Base-by-base conservation (phyloP, 2,113 vertebrate genomes). In the Anser brachyrhynchus region DNA sequence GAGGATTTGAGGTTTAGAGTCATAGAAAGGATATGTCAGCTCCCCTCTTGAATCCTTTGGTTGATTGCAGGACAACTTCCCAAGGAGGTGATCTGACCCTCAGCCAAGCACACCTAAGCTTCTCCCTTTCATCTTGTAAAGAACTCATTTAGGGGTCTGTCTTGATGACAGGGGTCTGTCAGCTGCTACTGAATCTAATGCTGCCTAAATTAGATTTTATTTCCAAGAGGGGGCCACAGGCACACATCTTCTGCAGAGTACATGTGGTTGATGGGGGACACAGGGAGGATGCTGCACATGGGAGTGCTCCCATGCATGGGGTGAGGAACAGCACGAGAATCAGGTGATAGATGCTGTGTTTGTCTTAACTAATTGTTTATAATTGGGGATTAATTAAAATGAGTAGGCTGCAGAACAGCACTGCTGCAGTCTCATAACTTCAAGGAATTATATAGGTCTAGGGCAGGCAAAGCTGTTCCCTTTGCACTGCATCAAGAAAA, bases 241-340 rank as follows among this genome's bases (percentile, higher is more conserved):
- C 37, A 37, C 16, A 10, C 5, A 13, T 33, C 55, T 71, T 65
- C 51, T 46, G 28, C 11, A 13, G 41, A 18, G 61, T 4, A 16
- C 19, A 14, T 17, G 10, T 29, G 19, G 7, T 65, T 29, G 10
- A 0, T 13, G 29, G 8, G 64, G 21, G 7, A 17, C 35, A 33
- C 4, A 20, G 52, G 46, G 26, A 69, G 22, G 54, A 9, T 4
- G 1, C 5, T 57, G 6, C 12, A 3, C 0, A 1, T 3, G 3
- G 14, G 20, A 22, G 25, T 4, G 49, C 5, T 62, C 31, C 23
- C 7, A 55, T 6, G 33, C 28, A 16, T 13, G 37, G 41, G 12
- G 4, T 77, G 64, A 61, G 46, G 51, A 90, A 0, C 51, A 74
- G 49, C 29, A 35, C 0, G 61, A 65, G 11, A 58, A 5, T 2